These are phyloP conservation scores for Gymnoscopelus braueri DNA, from an alignment of 2,797 vertebrate genomes.

Conservation along the genomic window DNA sequence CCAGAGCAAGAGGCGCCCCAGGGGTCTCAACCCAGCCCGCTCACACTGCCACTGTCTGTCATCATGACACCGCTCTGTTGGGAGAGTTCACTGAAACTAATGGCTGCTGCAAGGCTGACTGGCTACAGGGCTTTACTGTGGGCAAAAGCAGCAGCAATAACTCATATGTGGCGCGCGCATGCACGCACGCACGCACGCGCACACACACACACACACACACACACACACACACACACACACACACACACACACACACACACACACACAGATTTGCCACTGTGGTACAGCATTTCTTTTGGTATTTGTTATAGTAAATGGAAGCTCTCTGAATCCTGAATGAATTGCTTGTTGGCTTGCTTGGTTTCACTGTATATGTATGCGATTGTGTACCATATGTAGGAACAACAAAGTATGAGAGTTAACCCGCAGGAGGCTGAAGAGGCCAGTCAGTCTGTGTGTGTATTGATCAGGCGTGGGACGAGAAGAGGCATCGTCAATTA, in stretches of 20 bases:
- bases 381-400: constrained; percentile 7
- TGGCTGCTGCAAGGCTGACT: constrained; percentile 50
- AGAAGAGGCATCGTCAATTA: constrained; percentile 50
- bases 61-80: constrained; percentile 50
- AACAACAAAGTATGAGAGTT: neutral
- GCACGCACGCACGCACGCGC: constrained; percentile 20
- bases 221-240: constrained; percentile 17
- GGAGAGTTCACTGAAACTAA: constrained; percentile 53
- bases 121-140: constrained; percentile 46
- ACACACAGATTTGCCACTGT: neutral
- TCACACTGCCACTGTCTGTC: constrained; percentile 47
- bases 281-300: constrained; percentile 3
- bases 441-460: constrained; percentile 51
- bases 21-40: constrained; percentile 36
- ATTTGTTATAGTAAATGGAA: neutral
- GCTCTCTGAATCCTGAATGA: neutral
- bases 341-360: neutral
- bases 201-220: constrained; percentile 8
- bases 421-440: neutral
- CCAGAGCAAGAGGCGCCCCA: constrained; percentile 40
- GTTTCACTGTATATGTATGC: neutral
- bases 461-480: constrained; percentile 57
- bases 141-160: constrained; percentile 36
- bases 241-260: constrained; percentile 2
- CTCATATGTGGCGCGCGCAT: constrained; percentile 9